Base-by-base conservation (phyloP, 1,140 invertebrate genomes). In the Cotesia glomerata region DNA sequence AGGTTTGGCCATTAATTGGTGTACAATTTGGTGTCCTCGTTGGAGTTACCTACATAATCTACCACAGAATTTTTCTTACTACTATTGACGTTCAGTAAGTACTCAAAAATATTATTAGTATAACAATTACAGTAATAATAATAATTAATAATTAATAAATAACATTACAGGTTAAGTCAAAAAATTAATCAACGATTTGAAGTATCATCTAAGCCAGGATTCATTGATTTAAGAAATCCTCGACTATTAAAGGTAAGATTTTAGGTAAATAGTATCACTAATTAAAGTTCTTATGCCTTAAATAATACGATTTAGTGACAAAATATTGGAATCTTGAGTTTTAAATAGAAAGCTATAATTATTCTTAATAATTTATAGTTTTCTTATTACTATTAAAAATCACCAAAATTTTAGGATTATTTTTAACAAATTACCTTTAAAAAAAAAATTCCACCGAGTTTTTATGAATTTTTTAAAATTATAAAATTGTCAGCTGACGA, bases 1-100 rank as follows among this genome's bases (percentile, higher is more conserved):
- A 89, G 87, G 0, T 85, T 0, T 45, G 79, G 54, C 88, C 86
- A 35, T 63, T 88, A 34, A 13, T 85, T 11, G 45, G 49, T 0
- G 0, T 87, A 0, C 54, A 81, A 34, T 9, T 71, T 8, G 61
- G 54, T n/a, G 75, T 72, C n/a, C 3, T 77, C 0, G 2, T 67
- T 14, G 70, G 66, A 13, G 5, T 83, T 1, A 65, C 79, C 11
- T 32, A 75, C 8, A 65, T 81, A 11, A 16, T 66, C 26, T 81
- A 74, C 26, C 80, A 81, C 67, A 77, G 75, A 62, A 5, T 78
- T 1, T 83, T 84, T 64, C 18, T 74, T 3, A 84, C 82, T 1
- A 82, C 80, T 14, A 82, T 84, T 18, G 86, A 88, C 58, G 76
- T 87, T 11, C 74, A 77, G 87, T 88, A 78, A 87, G 85, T 82